Conservation (phyloP, 2,113 vertebrate species). For the Elachura formosa region DNA sequence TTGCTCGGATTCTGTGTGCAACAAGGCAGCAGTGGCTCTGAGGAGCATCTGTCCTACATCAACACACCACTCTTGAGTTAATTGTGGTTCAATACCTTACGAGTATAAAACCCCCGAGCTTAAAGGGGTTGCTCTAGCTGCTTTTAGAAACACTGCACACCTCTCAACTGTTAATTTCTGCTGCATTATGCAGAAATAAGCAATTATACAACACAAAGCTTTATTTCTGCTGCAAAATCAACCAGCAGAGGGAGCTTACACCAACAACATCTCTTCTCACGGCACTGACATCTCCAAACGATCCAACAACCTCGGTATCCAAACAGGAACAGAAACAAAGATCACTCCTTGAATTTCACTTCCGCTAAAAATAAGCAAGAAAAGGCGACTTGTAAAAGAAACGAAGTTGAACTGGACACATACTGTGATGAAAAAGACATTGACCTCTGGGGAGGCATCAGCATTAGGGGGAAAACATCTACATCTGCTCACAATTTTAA, state of each 20-base stretch:
- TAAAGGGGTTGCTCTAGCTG: not conserved
- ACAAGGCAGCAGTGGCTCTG: not conserved
- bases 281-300: not conserved
- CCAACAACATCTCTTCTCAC: not conserved
- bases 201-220: not conserved
- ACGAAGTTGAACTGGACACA: not conserved
- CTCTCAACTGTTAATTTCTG: not conserved
- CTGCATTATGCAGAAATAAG: not conserved
- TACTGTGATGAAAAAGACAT: not conserved
- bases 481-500: not conserved
- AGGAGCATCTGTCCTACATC: not conserved
- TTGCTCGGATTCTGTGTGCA: not conserved
- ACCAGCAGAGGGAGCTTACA: not conserved
- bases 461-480: not conserved
- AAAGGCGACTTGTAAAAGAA: not conserved
- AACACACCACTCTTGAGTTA: not conserved
- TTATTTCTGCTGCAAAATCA: not conserved
- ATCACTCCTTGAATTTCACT: not conserved
- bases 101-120: not conserved
- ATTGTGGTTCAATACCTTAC: not conserved
- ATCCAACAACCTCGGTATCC: not conserved
- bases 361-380: conserved; percentile 9
- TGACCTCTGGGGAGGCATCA: not conserved
- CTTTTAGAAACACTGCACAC: not conserved
- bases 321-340: not conserved